Percentiles rank a stretch among this genome's conserved stretches.
phyloP scores from a whole-genome alignment of 2,113 vertebrate species.

The Cranoglanis bouderius region DNA sequence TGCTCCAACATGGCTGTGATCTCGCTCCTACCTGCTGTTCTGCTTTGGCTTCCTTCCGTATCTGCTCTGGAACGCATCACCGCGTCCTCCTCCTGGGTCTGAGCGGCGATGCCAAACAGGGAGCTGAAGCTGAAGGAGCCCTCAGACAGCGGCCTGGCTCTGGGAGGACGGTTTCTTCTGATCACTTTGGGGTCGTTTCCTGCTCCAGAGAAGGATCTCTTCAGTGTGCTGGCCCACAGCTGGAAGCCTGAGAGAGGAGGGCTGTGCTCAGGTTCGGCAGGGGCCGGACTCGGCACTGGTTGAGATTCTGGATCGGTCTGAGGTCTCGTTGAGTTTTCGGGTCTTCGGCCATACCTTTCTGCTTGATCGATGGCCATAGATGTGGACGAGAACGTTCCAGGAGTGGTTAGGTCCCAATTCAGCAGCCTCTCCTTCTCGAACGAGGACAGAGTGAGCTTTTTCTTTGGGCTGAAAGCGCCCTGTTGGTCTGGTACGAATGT shows the following conservation, averaged over 20 bases:
- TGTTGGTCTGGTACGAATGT: neutral
- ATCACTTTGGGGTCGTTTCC: constrained; percentile 56
- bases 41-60: constrained; percentile 35
- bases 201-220: constrained; percentile 65
- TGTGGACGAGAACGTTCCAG: constrained; percentile 45
- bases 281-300: constrained; percentile 40
- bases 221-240: constrained; percentile 65
- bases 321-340: constrained; percentile 47
- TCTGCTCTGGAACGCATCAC: neutral
- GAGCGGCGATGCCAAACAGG: constrained; percentile 18
- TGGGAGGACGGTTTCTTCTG: constrained; percentile 43
- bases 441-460: constrained; percentile 59
- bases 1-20: constrained; percentile 68
- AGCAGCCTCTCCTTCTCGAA: constrained; percentile 69
- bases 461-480: constrained; percentile 53
- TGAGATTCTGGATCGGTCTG: constrained; percentile 16
- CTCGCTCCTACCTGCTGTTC: constrained; percentile 50
- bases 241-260: constrained; percentile 64
- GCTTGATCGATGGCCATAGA: neutral
- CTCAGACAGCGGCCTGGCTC: constrained; percentile 66
- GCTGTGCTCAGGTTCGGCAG: constrained; percentile 50
- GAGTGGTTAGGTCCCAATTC: constrained; percentile 61
- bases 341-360: constrained; percentile 40
- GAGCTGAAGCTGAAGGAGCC: constrained; percentile 61
- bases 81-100: constrained; percentile 18